Conservation (phyloP, 2,797 vertebrate genomes). For the Perodicticus potto region DNA sequence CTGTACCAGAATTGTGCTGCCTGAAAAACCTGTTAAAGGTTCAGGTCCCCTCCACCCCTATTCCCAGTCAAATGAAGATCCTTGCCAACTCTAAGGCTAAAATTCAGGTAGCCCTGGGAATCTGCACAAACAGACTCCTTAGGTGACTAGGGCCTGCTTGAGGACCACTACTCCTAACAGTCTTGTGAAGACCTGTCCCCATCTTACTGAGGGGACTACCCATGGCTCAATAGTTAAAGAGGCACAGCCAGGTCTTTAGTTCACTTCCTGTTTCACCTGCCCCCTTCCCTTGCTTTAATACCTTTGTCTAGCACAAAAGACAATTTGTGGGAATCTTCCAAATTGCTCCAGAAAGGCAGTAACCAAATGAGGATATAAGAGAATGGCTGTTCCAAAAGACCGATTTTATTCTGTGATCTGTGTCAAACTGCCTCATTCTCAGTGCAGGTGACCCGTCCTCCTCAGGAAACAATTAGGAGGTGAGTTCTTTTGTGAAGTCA, state of each 20-base stretch:
- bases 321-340: neutral
- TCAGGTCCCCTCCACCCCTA: too few relatives aligned
- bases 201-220: neutral
- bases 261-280: neutral
- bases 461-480: conserved; percentile 25
- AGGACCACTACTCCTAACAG: neutral
- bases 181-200: neutral
- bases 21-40: neutral
- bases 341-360: neutral
- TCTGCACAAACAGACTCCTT: neutral
- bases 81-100: neutral
- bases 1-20: neutral
- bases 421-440: conserved; percentile 76
- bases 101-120: neutral
- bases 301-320: neutral
- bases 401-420: conserved; percentile 78
- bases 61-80: neutral
- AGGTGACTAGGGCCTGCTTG: neutral
- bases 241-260: neutral
- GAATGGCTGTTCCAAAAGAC: conserved; percentile 52
- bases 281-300: too few relatives aligned
- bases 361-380: conserved; percentile 26
- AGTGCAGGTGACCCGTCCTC: conserved; percentile 59
- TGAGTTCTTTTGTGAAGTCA: neutral
- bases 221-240: neutral